A percentile compares a stretch with the other conserved stretches of the same genome.
Conservation (phyloP, 2,888 invertebrate genomes). For the Drosophila neonasuta region DNA sequence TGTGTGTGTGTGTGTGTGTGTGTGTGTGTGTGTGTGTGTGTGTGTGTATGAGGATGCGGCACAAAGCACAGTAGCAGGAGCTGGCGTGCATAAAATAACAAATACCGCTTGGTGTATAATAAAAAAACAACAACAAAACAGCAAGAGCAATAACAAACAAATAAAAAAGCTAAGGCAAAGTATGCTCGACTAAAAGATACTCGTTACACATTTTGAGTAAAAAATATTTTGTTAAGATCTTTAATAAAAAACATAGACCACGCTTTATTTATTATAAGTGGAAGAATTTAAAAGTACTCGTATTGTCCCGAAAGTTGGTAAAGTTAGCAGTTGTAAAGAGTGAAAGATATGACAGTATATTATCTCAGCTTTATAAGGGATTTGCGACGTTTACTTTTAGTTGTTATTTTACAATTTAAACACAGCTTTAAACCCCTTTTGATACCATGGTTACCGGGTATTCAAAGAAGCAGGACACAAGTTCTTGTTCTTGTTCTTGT, state of each 20-base stretch:
- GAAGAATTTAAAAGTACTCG: too few species aligned
- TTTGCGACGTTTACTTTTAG: too few species aligned
- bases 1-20: too few species aligned
- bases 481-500: slow-evolving; percentile 43
- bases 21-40: too few species aligned
- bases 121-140: slow-evolving; percentile 22
- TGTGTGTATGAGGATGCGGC: slow-evolving; percentile 17
- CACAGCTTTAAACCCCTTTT: not conserved
- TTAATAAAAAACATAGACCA: too few species aligned
- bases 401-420: too few species aligned
- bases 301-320: too few species aligned
- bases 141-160: slow-evolving; percentile 3
- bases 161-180: not conserved
- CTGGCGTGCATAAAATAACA: slow-evolving; percentile 43
- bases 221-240: not conserved
- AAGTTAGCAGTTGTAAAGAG: too few species aligned
- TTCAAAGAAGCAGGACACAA: slow-evolving; percentile 34
- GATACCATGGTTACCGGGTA: not conserved
- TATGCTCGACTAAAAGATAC: not conserved
- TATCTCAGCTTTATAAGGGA: too few species aligned
- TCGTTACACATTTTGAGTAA: not conserved
- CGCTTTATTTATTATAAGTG: too few species aligned
- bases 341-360: too few species aligned
- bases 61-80: slow-evolving; percentile 36
- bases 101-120: slow-evolving; percentile 25